phyloP scores from a whole-genome alignment of 1,140 invertebrate genomes.

The Sminthurides bifidus region DNA sequence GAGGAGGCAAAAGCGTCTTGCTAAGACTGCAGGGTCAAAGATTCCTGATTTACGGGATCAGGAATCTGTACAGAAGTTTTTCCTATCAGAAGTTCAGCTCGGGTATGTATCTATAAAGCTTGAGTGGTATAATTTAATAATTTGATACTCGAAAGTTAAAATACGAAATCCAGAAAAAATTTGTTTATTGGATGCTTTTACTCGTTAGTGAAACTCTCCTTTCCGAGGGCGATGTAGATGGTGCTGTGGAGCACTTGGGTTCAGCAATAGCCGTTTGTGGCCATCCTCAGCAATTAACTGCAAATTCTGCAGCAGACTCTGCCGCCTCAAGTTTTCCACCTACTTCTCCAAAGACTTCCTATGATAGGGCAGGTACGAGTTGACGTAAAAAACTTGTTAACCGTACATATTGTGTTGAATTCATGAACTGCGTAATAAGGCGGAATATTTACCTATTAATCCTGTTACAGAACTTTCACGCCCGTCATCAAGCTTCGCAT shows the following conservation, averaged over 20 bases:
- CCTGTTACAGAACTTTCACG: constrained; percentile 13
- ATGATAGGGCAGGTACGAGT: constrained; percentile 5
- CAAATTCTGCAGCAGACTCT: constrained; percentile 86
- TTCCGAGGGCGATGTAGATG: constrained; percentile 68
- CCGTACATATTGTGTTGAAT: background rate
- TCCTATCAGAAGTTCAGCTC: constrained; percentile 59
- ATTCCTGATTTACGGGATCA: constrained; percentile 80
- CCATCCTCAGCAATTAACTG: constrained; percentile 80
- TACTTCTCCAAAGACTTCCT: constrained; percentile 72
- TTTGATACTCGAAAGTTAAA: background rate
- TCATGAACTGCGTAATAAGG: background rate
- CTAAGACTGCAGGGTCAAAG: constrained; percentile 37
- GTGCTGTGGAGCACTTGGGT: constrained; percentile 83
- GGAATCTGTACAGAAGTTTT: constrained; percentile 84
- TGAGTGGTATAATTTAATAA: constrained; percentile 6
- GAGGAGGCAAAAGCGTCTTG: constrained; percentile 44
- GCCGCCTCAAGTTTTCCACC: constrained; percentile 78
- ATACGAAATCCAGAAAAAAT: constrained; percentile 1
- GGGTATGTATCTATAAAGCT: constrained; percentile 19
- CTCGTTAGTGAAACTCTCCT: constrained; percentile 62
- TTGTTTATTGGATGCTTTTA: background rate
- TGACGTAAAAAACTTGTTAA: background rate
- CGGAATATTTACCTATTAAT: background rate
- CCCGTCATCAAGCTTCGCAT: constrained; percentile 22
- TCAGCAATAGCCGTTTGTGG: constrained; percentile 93